A percentile compares a stretch with the other conserved stretches of the same genome.
These are phyloP conservation scores for Drosophila nasuta DNA, from an alignment of 1,140 invertebrate genomes.

Conservation along the genomic window DNA sequence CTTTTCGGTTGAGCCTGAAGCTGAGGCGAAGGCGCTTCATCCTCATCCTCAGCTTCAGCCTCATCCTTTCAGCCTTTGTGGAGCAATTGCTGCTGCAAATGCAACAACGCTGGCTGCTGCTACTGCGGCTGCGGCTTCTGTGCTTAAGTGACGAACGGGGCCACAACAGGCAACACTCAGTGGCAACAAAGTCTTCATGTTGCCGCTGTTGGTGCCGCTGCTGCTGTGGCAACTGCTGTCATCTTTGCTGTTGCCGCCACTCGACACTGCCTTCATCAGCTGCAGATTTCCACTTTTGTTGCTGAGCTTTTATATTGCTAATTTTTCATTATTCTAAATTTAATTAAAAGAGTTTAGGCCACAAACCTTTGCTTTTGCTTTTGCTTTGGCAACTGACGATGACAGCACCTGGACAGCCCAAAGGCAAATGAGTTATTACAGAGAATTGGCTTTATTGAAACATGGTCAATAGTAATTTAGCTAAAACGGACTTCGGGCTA, in stretches of 20 bases:
- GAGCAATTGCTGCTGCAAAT: constrained; percentile 2
- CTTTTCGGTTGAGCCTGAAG: constrained; percentile 19
- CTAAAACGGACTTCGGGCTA: too few species aligned
- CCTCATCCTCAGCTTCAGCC: constrained; percentile 3
- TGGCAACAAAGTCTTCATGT: constrained; percentile 18
- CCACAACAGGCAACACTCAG: constrained; percentile 11
- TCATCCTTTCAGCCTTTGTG: constrained; percentile 25
- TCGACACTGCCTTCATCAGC: not conserved
- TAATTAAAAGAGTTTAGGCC: constrained; percentile 31
- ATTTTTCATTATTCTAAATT: constrained; percentile 40
- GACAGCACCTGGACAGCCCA: constrained; percentile 19
- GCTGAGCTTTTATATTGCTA: constrained; percentile 26
- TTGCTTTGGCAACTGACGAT: constrained; percentile 6
- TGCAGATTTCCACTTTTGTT: constrained; percentile 31
- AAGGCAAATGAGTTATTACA: constrained; percentile 8
- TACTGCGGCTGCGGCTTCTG: constrained; percentile 33
- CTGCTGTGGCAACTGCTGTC: constrained; percentile 1
- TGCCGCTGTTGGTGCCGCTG: constrained; percentile 24
- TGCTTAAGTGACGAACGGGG: constrained; percentile 47
- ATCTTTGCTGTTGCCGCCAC: constrained; percentile 3
- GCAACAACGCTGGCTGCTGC: not conserved
- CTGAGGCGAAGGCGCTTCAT: not conserved
- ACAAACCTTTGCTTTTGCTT: constrained; percentile 4
- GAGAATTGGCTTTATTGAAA: constrained; percentile 1
- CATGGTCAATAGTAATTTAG: not conserved